Evolutionary conservation across 2,113 vertebrate genomes (phyloP), one percentile per base, ranked within the genome.

Genomic region (Pseudopipra pipra): DNA sequence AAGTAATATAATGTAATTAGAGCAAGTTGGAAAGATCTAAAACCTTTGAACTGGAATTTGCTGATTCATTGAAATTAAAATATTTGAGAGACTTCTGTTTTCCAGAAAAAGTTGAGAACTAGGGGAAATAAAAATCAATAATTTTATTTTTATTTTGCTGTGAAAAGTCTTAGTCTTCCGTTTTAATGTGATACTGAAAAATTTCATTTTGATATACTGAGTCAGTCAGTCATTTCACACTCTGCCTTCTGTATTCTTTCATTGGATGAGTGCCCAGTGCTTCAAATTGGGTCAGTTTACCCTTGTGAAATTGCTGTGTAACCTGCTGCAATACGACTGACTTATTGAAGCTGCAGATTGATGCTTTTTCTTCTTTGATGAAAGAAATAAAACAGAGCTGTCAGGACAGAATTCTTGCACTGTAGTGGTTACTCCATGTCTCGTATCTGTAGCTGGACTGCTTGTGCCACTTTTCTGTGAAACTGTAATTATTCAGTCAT

Each of bases 261-360:
- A 23, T 27, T 96, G 94, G 75, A 86, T 91, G 85, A 83, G 30
- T 71, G 91, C 91, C 79, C 75, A 47, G 30, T 83, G 67, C 90
- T 86, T 95, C 82, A 85, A 52, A 91, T 5, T 86, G 75, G 87
- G 75, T 94, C 85, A 90, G 71, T 91, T 95, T 93, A 93, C 87
- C 55, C 78, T 73, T 91, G 67, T 86, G 91, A 96, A 96, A 91
- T 93, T 88, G 71, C 89, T 80, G 33, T 83, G 43, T 86, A 94
- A 85, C 51, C 67, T 89, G 70, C 89, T 94, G 70, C 80, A 91
- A 12, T 92, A 63, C 75, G 58, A 73, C 62, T 89, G 89, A 65
- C 44, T 89, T 83, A 47, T 4, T 83, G 78, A 93, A 91, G 59
- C 75, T 93, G 63, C 47, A 80, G 75, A 85, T 76, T 85, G 94